Conservation (phyloP, 2,888 invertebrate species). For the Stenodema calcarata region DNA sequence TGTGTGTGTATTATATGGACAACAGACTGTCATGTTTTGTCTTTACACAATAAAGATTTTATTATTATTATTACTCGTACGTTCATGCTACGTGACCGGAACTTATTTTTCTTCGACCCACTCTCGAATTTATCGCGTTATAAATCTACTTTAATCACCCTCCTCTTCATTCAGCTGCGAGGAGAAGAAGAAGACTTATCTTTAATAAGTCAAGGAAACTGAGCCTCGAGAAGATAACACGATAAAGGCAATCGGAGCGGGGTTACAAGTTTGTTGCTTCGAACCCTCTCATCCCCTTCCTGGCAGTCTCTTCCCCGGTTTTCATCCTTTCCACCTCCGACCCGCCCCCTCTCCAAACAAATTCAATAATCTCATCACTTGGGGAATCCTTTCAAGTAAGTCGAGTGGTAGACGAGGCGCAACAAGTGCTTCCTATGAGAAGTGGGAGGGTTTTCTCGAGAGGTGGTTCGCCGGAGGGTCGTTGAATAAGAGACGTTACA, state of each 20-base stretch:
- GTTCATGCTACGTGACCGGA: no score
- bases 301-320: background rate
- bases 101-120: background rate
- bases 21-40: no score
- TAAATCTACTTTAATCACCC: slow-evolving; percentile 22
- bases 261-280: slow-evolving; percentile 46
- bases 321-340: no score
- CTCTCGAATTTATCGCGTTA: background rate
- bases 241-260: slow-evolving; percentile 41
- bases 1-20: no score
- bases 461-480: background rate
- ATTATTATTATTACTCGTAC: no score
- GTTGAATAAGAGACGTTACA: slow-evolving; percentile 33
- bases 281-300: background rate
- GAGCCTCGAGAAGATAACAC: slow-evolving; percentile 23
- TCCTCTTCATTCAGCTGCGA: background rate
- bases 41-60: no score
- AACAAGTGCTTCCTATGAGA: slow-evolving; percentile 42
- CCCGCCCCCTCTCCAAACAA: slow-evolving; percentile 22
- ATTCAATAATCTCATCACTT: slow-evolving; percentile 49
- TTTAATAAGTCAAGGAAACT: slow-evolving; percentile 25
- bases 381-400: slow-evolving; percentile 47
- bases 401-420: slow-evolving; percentile 39
- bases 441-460: background rate
- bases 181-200: slow-evolving; percentile 8